Evolutionary conservation across 1,140 invertebrate species (phyloP), one percentile per base, ranked within the genome.

Genomic region (Drosophila sulfurigaster): DNA sequence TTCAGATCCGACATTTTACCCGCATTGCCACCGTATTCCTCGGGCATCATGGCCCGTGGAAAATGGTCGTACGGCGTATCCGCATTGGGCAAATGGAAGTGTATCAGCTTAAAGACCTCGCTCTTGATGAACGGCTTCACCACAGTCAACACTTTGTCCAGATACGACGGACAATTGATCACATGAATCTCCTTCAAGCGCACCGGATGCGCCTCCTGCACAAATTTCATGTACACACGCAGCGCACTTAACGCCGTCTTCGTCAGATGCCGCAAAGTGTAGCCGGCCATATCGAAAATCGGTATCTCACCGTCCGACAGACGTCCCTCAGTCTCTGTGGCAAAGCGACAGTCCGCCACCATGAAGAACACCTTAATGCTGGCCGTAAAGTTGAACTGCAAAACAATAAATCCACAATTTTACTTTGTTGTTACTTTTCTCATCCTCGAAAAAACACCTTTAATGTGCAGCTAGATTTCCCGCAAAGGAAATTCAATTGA

Each of bases 131-230:
- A 94, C 0, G 95, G 95, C 86, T 95, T 95, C 46, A 95, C 93
- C 43, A 96, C 91, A 25, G 93, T 93, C 78, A 95, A 93, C 54
- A 95, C 93, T 78, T 94, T 95, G 82, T 95, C 94, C 76, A 96
- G 93, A 90, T 95, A 95, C 1, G 94, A 92, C 1, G 95, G 94
- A 1, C 94, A 93, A 79, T 96, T 96, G 48, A 96, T 93, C 30
- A 96, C 94, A 92, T 97, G 96, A 16, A 97, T 95, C 70, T 95
- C 95, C 89, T 95, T 96, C 64, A 97, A 93, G 56, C 95, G 94
- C 43, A 96, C 94, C 1, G 96, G 96, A 87, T 96, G 96, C 1
- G 95, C 95, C 93, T 96, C 96, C 95, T 97, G 93, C 49, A 94
- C 94, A 65, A 95, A 96, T 65, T 95, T 93, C 94, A 96, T 95